Percentiles rank a stretch among this genome's conserved stretches.
Evolutionary conservation across 1,140 invertebrate genomes (phyloP).

Genomic region (Drosophila tristis): DNA sequence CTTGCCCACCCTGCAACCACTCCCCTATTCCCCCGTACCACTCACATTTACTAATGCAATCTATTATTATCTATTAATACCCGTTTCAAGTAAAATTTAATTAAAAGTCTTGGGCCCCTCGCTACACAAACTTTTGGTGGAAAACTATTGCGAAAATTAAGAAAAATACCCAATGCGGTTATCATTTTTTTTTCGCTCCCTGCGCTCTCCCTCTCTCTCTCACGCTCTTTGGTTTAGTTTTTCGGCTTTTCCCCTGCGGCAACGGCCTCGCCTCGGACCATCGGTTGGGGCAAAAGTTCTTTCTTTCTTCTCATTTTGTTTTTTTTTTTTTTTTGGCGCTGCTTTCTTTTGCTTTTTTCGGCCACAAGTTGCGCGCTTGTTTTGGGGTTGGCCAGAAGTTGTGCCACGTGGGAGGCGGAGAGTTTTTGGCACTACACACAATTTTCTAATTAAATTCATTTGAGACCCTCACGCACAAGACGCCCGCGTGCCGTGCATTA

Average conservation of each 20-base stretch:
- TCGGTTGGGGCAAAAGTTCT: constrained; percentile 36
- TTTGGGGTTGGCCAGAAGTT: constrained; percentile 1
- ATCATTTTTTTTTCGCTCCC: constrained; percentile 50
- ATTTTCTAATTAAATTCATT: constrained; percentile 84
- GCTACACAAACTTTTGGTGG: constrained; percentile 24
- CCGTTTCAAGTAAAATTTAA: constrained; percentile 46
- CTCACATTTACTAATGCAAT: constrained; percentile 1
- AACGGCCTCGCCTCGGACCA: background rate
- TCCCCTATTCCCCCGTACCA: no score
- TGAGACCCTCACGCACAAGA: constrained; percentile 77
- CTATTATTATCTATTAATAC: constrained; percentile 41
- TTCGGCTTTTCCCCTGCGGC: constrained; percentile 39
- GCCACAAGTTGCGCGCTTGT: constrained; percentile 50
- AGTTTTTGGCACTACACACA: constrained; percentile 41
- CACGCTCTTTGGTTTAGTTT: constrained; percentile 39
- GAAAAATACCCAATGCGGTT: constrained; percentile 74
- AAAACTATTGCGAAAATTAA: constrained; percentile 68
- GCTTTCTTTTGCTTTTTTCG: constrained; percentile 28
- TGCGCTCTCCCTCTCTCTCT: background rate
- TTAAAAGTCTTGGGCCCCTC: constrained; percentile 59
- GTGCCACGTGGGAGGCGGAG: background rate
- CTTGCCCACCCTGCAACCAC: no score
- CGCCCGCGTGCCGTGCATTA: constrained; percentile 66
- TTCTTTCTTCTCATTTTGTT: constrained; percentile 7
- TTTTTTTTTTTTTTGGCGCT: constrained; percentile 34